Base-by-base conservation (phyloP, 2,888 invertebrate species). In the Rotaria magnacalcarata region DNA sequence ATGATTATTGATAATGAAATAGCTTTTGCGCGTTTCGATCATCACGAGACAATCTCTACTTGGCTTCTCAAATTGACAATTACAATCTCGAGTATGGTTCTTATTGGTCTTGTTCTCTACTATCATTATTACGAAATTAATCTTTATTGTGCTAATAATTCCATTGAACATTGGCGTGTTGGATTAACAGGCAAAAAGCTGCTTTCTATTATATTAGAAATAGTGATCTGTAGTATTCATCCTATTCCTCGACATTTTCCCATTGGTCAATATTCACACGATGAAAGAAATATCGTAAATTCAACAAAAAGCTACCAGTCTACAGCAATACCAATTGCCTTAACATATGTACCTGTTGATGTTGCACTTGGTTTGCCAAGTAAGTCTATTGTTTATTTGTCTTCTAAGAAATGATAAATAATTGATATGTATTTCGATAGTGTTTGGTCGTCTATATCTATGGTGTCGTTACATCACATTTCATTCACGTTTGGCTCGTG, bases 161-260 rank as follows among this genome's bases (percentile, higher is more conserved):
- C 89, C 27, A 89, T 90, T 85, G 90, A 90, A 67, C 90, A 90
- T 87, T 89, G 90, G 89, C 87, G 89, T n/a, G 89, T 90, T 60
- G 90, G 90, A 6, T 88, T 91, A 88, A 89, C 89, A 54, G 84
- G 87, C 2, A 86, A 87, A 24, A 87, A 90, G 19, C 87, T 90
- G 16, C 75, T 88, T 8, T 88, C 88, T 86, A 96, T 97, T 91
- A 93, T 94, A 87, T 93, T 96, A 90, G 98, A 99, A 93, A 88
- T 90, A 43, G 54, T 90, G n/a, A 87, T 90, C 14, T 90, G 90
- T 86, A 88, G 89, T 80, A 88, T 90, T 84, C 91, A 91, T 88
- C 91, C 91, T 6, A 88, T 90, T 16, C 90, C 91, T 2, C 27
- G 34, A 67, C 4, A 14, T 16, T 16, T 34, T 27, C 67, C 67